Evolutionary conservation across 2,113 vertebrate species (phyloP).

Genomic region (Motacilla tschutschensis): DNA sequence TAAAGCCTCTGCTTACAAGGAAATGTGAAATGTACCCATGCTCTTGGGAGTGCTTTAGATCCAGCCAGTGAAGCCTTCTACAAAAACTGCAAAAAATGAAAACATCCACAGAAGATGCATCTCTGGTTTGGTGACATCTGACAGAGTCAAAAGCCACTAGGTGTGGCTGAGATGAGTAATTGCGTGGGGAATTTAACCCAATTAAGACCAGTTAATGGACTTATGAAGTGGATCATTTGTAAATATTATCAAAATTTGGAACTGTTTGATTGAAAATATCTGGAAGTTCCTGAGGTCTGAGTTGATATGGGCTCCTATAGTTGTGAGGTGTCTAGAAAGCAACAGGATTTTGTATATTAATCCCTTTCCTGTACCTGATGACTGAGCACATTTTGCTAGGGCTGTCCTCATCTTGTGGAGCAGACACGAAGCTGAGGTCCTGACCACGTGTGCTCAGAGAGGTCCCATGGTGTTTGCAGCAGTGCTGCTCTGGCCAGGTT

Average conservation of each 20-base stretch:
- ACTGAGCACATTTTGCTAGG: background rate
- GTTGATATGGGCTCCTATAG: background rate
- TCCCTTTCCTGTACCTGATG: background rate
- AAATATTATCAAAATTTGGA: slow-evolving; percentile 35
- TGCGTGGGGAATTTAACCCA: slow-evolving; percentile 33
- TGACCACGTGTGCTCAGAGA: background rate
- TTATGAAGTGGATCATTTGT: slow-evolving; percentile 27
- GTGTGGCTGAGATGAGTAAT: background rate
- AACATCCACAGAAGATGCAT: background rate
- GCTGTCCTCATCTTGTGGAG: background rate
- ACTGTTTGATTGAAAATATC: slow-evolving; percentile 23
- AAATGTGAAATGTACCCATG: background rate
- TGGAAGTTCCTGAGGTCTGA: background rate
- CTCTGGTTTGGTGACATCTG: background rate
- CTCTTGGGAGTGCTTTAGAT: background rate
- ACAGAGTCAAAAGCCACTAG: background rate
- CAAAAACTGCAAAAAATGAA: background rate
- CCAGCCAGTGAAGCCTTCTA: background rate
- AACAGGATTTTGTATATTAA: background rate
- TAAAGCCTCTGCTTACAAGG: background rate
- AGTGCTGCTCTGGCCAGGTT: background rate
- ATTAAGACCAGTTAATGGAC: slow-evolving; percentile 31
- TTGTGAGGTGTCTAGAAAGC: background rate
- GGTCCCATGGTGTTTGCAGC: background rate
- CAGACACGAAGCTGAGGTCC: background rate